A percentile compares a stretch with the other conserved stretches of the same genome.
Evolutionary conservation across 2,888 invertebrate species (phyloP).

Genomic region (Lasioglossum figueresi): DNA sequence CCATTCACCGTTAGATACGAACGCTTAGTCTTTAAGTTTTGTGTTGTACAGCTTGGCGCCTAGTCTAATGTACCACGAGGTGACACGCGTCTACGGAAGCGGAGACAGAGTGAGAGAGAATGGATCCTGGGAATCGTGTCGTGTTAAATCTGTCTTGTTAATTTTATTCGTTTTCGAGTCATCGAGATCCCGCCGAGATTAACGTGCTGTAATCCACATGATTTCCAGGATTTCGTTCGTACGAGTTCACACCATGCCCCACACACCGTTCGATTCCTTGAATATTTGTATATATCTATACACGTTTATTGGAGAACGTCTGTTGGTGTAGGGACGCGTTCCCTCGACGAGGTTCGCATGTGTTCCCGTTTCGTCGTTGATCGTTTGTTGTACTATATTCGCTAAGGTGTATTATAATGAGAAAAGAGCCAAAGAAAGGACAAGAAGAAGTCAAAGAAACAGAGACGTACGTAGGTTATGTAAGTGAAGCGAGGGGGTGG

Average conservation of each 20-base stretch:
- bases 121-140: not conserved
- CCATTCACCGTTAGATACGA: conserved; percentile 51
- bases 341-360: conserved; percentile 61
- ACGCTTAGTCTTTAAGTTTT: conserved; percentile 66
- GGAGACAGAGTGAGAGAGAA: not conserved
- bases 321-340: conserved; percentile 37
- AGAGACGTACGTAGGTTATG: not conserved
- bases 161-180: not conserved
- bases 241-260: not conserved
- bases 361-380: conserved; percentile 57
- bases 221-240: not conserved
- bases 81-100: conserved; percentile 48
- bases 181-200: not conserved
- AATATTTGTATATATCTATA: conserved; percentile 65
- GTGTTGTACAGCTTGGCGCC: conserved; percentile 72
- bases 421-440: not conserved
- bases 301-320: conserved; percentile 26
- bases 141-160: not conserved
- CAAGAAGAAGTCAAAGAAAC: not conserved
- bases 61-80: conserved; percentile 69
- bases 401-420: conserved; percentile 54
- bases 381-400: conserved; percentile 54
- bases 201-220: not conserved
- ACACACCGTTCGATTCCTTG: conserved; percentile 43
- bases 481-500: not conserved